Evolutionary conservation across 2,797 vertebrate genomes (phyloP).

Genomic region (Urocyon cinereoargenteus): DNA sequence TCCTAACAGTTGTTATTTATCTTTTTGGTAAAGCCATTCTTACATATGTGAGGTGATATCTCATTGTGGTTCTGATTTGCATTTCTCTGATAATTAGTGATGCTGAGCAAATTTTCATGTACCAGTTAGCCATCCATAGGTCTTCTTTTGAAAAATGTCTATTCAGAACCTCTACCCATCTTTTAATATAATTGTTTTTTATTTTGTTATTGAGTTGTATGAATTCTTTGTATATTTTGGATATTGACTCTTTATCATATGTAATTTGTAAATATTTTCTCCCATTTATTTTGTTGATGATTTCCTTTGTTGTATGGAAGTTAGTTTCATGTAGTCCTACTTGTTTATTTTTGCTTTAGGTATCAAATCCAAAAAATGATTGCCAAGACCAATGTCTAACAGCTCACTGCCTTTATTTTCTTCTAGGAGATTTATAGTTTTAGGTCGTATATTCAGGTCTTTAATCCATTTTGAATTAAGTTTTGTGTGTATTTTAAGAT

Average conservation of each 20-base stretch:
- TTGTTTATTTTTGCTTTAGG: neutral
- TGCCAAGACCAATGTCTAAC: neutral
- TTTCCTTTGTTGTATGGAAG: neutral
- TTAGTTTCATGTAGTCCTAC: neutral
- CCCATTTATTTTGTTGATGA: neutral
- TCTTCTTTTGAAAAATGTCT: neutral
- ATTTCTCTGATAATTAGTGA: neutral
- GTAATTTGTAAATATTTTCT: neutral
- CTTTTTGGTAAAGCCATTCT: neutral
- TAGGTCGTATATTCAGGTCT: neutral
- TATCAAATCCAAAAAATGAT: neutral
- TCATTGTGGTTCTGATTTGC: neutral
- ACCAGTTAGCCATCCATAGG: neutral
- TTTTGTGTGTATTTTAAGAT: neutral
- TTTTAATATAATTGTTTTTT: neutral
- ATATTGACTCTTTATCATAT: neutral
- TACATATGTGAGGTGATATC: neutral
- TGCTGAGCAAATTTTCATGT: neutral
- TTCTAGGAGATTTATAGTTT: neutral
- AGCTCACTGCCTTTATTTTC: neutral
- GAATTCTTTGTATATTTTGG: neutral
- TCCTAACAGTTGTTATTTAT: neutral
- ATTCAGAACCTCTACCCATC: neutral
- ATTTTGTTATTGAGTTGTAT: neutral
- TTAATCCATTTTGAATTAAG: neutral